Conservation (phyloP, 2,797 vertebrate species). For the Echiichthys vipera region DNA sequence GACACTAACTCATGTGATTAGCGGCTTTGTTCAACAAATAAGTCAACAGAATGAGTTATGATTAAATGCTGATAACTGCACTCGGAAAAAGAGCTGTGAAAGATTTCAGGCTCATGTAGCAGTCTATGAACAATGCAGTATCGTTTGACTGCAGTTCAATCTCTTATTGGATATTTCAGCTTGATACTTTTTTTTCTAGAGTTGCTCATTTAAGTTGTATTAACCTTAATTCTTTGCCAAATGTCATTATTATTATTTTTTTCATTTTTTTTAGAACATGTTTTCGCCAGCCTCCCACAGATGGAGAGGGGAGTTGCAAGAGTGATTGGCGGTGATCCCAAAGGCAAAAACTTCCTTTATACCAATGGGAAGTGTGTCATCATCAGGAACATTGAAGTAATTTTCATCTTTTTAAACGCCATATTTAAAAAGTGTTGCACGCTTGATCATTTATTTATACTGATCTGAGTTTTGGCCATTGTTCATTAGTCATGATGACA, state of each 20-base stretch:
- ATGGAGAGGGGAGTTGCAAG: slow-evolving; percentile 96
- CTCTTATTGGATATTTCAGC: neutral
- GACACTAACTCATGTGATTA: neutral
- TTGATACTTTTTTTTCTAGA: neutral
- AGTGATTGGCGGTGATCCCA: slow-evolving; percentile 94
- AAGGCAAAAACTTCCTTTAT: slow-evolving; percentile 95
- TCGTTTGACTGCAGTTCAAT: neutral
- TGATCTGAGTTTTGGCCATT: neutral
- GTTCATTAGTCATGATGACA: neutral
- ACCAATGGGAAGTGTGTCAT: slow-evolving; percentile 97
- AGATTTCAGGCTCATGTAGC: neutral
- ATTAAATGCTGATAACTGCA: neutral
- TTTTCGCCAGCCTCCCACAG: slow-evolving; percentile 96
- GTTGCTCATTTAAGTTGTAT: neutral
- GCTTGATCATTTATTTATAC: neutral
- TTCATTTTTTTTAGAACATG: slow-evolving; percentile 86
- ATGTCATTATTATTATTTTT: slow-evolving; percentile 17
- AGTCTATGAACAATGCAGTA: neutral
- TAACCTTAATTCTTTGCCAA: neutral
- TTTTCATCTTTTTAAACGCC: neutral
- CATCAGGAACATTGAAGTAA: slow-evolving; percentile 95
- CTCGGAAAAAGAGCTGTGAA: too few species aligned
- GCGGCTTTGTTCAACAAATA: neutral
- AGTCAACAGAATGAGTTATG: neutral
- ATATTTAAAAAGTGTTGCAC: neutral